Percentiles rank a stretch among this genome's conserved stretches.
phyloP scores from a whole-genome alignment of 2,113 vertebrate species.

The Burhinus bistriatus region DNA sequence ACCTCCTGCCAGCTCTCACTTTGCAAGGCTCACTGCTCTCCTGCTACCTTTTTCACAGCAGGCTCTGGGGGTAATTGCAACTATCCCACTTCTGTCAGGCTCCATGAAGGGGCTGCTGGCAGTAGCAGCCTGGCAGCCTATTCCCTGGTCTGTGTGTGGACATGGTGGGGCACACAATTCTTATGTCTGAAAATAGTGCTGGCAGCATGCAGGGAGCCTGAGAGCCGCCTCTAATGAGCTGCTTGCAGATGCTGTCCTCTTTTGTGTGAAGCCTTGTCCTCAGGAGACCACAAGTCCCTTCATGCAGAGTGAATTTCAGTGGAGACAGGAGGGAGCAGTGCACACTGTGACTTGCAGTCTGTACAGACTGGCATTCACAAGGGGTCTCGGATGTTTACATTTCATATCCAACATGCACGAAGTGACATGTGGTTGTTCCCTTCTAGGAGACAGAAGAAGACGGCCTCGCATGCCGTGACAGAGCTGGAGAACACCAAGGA shows the following conservation, averaged over 20 bases:
- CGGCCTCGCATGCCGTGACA: conserved; percentile 75
- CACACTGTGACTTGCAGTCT: background rate
- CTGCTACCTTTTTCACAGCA: background rate
- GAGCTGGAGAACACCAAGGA: conserved; percentile 77
- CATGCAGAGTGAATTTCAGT: background rate
- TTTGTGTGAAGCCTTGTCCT: background rate
- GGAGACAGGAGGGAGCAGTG: background rate
- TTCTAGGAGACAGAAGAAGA: conserved; percentile 88
- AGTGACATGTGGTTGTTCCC: background rate
- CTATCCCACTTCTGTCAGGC: background rate
- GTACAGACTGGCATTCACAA: background rate
- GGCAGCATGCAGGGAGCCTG: background rate
- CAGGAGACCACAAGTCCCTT: background rate
- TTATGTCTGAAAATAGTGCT: background rate
- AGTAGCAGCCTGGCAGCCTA: background rate
- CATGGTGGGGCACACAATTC: background rate
- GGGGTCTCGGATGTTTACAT: background rate
- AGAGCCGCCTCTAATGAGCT: background rate
- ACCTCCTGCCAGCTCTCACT: background rate
- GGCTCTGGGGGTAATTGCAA: background rate
- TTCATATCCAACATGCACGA: background rate
- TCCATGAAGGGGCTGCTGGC: background rate
- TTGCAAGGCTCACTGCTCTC: background rate
- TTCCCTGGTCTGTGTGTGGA: background rate
- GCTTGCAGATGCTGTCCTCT: background rate